These are phyloP conservation scores for Montipora efflorescens DNA, from an alignment of 64 coral and sea anemone species.

Conservation along the genomic window DNA sequence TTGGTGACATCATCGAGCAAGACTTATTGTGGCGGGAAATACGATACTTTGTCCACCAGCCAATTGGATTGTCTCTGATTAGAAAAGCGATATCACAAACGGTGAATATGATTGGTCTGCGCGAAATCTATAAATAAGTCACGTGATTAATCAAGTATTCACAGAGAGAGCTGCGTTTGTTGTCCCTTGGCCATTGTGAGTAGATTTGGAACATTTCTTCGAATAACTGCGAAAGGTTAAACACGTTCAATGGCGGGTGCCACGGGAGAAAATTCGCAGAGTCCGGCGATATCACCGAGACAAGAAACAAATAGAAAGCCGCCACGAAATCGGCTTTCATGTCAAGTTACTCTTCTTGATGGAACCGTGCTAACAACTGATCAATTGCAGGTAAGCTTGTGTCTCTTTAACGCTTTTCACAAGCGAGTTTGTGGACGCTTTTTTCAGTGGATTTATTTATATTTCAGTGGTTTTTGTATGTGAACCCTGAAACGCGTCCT, in stretches of 20 bases:
- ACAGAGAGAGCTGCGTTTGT: neutral
- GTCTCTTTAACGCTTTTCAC: neutral
- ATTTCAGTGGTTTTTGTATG: neutral
- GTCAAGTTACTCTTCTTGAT: slow-evolving; percentile 65
- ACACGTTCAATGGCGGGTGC: slow-evolving; percentile 19
- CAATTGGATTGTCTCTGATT: neutral
- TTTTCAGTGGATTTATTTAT: neutral
- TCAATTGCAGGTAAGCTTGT: slow-evolving; percentile 49
- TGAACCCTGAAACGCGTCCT: neutral
- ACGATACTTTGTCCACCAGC: neutral
- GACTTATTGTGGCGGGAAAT: slow-evolving; percentile 34
- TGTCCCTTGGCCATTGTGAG: neutral
- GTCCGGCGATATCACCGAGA: slow-evolving; percentile 19
- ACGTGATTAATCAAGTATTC: neutral
- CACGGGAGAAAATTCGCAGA: slow-evolving; percentile 31
- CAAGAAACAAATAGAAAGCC: slow-evolving; percentile 53
- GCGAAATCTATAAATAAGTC: neutral
- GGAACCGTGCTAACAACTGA: slow-evolving; percentile 60
- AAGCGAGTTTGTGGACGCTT: neutral
- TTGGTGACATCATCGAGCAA: slow-evolving; percentile 12
- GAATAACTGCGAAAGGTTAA: neutral
- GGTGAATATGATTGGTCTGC: slow-evolving; percentile 10
- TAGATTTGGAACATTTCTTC: neutral
- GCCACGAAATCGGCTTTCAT: slow-evolving; percentile 55
- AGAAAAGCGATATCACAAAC: neutral